Percentiles rank a stretch among this genome's conserved stretches.
These are phyloP conservation scores for Hyaena hyaena DNA, from an alignment of 2,113 vertebrate genomes.

Conservation along the genomic window DNA sequence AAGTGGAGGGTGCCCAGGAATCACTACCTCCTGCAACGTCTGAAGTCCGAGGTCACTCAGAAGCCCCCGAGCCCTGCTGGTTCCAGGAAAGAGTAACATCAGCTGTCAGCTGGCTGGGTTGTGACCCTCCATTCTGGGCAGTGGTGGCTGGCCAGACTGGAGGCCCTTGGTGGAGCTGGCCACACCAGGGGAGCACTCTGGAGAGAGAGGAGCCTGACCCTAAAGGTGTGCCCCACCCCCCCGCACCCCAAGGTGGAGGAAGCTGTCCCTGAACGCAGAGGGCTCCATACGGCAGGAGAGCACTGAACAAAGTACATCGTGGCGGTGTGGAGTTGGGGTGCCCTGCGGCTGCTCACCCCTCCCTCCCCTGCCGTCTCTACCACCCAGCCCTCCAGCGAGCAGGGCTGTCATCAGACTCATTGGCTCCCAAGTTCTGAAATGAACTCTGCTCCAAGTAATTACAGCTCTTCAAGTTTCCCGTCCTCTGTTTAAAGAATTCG, in stretches of 20 bases:
- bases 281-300: background rate
- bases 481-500: constrained; percentile 99
- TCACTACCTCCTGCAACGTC: background rate
- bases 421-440: constrained; percentile 99
- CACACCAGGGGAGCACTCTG: background rate
- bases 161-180: background rate
- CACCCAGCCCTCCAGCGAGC: constrained; percentile 82
- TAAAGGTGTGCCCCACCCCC: background rate
- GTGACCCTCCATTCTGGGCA: background rate
- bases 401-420: constrained; percentile 97
- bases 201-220: background rate
- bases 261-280: background rate
- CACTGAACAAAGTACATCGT: background rate
- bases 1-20: background rate
- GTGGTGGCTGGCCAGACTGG: background rate
- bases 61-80: background rate
- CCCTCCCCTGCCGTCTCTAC: background rate
- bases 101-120: background rate
- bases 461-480: constrained; percentile 99
- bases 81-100: background rate
- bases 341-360: background rate
- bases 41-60: background rate
- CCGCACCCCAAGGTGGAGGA: background rate
- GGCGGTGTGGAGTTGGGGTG: background rate
- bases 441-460: constrained; percentile 99